Evolutionary conservation across 2,113 vertebrate species (phyloP).

Genomic region (Tringa solitaria): DNA sequence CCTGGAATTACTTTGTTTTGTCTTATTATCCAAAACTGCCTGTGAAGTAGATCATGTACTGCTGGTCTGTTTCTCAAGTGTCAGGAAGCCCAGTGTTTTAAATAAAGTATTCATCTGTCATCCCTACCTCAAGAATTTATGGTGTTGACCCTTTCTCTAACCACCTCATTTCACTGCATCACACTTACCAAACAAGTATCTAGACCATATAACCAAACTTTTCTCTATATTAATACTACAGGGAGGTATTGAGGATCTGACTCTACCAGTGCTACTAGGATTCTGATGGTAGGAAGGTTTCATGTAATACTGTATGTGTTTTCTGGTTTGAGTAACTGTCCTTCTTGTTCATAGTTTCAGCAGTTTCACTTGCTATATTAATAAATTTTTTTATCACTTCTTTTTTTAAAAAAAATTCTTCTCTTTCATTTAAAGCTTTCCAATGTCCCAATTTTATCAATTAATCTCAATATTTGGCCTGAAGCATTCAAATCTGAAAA

Average conservation of each 20-base stretch:
- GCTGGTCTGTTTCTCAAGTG: neutral
- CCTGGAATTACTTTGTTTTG: slow-evolving; percentile 11
- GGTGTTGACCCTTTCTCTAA: neutral
- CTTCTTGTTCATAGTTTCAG: neutral
- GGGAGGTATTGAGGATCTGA: neutral
- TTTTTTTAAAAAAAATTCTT: neutral
- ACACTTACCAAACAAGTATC: neutral
- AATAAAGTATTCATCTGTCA: slow-evolving; percentile 7
- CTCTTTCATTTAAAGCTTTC: neutral
- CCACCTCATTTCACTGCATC: neutral
- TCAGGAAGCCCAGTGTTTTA: neutral
- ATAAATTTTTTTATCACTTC: neutral
- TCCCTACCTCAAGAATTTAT: neutral
- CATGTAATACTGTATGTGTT: neutral
- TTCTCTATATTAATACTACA: neutral
- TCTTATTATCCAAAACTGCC: neutral
- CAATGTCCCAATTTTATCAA: neutral
- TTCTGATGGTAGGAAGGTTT: neutral
- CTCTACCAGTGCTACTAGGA: neutral
- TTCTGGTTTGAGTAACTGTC: neutral
- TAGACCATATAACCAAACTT: neutral
- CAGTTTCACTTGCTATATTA: neutral
- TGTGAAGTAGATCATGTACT: neutral
- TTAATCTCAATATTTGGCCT: neutral
- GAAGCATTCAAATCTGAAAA: neutral